Conservation (phyloP, 1,140 invertebrate genomes). For the Hydropsyche tenuis region DNA sequence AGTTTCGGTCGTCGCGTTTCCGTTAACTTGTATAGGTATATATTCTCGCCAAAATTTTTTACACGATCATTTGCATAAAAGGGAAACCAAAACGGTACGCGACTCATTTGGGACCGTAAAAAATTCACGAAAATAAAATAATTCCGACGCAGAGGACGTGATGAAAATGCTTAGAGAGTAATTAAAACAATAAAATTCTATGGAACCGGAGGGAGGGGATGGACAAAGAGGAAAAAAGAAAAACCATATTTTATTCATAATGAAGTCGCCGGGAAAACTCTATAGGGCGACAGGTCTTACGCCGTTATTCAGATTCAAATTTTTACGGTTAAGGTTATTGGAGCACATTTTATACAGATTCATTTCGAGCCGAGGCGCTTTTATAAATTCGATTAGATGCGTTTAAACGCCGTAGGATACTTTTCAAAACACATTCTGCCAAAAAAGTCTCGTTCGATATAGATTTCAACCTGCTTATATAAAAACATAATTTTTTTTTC, state of each 20-base stretch:
- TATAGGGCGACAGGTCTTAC: not conserved
- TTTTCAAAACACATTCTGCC: no score
- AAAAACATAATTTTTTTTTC: no score
- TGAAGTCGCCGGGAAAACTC: not conserved
- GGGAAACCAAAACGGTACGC: slow-evolving; percentile 28
- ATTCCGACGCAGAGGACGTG: slow-evolving; percentile 13
- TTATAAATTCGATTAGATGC: not conserved
- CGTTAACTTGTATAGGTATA: slow-evolving; percentile 12
- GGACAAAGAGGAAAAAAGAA: not conserved
- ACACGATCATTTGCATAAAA: slow-evolving; percentile 26
- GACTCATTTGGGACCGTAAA: slow-evolving; percentile 20
- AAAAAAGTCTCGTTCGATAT: no score
- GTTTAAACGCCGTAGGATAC: no score
- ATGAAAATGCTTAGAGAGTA: slow-evolving; percentile 27
- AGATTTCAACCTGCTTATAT: no score
- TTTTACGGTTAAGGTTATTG: slow-evolving; percentile 11
- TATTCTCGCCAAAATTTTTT: slow-evolving; percentile 8
- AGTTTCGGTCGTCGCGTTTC: not conserved
- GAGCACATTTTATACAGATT: not conserved
- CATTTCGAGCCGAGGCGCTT: not conserved
- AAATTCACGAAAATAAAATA: slow-evolving; percentile 26
- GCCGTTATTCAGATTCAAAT: slow-evolving; percentile 11
- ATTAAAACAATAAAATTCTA: slow-evolving; percentile 27
- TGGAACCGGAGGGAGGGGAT: not conserved
- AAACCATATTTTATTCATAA: slow-evolving; percentile 25